Conservation (phyloP, 2,888 invertebrate genomes). For the Pediacus dermestoides region DNA sequence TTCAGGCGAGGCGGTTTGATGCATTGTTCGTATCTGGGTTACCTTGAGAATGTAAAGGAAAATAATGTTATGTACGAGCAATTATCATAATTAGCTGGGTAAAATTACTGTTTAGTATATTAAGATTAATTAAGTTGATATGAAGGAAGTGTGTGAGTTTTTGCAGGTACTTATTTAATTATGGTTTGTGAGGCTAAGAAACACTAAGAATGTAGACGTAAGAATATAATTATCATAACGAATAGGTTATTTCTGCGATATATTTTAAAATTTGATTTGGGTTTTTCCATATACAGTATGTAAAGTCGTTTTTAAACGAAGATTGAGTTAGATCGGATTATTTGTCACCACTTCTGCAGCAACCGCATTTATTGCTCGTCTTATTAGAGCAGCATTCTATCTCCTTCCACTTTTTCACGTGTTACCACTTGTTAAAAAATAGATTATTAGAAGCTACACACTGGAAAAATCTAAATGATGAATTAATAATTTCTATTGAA, state of each 20-base stretch:
- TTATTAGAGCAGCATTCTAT: too few relatives aligned
- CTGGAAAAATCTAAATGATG: too few relatives aligned
- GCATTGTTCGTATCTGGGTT: slow-evolving; percentile 1
- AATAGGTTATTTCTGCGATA: neutral
- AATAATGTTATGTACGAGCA: slow-evolving; percentile 2
- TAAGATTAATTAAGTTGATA: slow-evolving; percentile 5
- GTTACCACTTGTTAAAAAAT: too few relatives aligned
- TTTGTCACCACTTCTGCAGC: too few relatives aligned
- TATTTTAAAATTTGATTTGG: neutral
- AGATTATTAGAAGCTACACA: too few relatives aligned
- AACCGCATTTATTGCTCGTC: too few relatives aligned
- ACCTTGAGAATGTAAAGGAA: neutral
- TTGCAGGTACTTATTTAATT: neutral
- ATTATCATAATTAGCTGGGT: slow-evolving; percentile 1
- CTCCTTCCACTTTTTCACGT: too few relatives aligned
- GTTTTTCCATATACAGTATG: slow-evolving; percentile 1
- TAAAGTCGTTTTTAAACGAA: too few relatives aligned
- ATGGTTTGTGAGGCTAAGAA: neutral
- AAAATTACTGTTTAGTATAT: slow-evolving; percentile 4
- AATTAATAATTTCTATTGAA: too few relatives aligned
- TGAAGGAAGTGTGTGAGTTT: neutral
- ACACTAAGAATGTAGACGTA: neutral
- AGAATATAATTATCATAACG: neutral
- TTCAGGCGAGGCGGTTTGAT: too few relatives aligned
- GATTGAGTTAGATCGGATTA: too few relatives aligned